Evolutionary conservation across 2,888 invertebrate species (phyloP).

Genomic region (Plemyria rubiginata): DNA sequence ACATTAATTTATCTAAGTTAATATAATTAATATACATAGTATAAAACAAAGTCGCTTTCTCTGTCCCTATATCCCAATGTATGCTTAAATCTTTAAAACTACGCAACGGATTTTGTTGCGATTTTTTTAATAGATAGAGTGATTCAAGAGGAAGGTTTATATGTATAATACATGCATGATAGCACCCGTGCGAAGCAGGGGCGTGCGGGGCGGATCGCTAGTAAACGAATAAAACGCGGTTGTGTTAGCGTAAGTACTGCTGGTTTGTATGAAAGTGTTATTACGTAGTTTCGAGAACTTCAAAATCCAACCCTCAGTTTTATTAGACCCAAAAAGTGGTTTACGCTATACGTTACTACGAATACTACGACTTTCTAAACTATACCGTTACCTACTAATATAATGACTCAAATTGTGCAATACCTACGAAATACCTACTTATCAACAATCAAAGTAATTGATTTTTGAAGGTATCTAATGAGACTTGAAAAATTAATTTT

Average conservation of each 20-base stretch:
- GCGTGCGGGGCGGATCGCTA: no score
- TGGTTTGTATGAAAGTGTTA: background rate
- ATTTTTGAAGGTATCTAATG: slow-evolving; percentile 14
- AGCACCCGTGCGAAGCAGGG: no score
- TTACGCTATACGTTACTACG: background rate
- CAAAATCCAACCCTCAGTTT: background rate
- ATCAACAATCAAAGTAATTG: slow-evolving; percentile 20
- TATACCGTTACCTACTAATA: slow-evolving; percentile 14
- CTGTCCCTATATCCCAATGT: no score
- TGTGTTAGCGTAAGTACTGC: background rate
- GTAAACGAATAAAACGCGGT: background rate
- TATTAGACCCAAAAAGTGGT: background rate
- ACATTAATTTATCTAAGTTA: no score
- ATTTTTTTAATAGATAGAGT: no score
- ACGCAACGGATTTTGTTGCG: no score
- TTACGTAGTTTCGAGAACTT: background rate
- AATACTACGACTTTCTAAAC: background rate
- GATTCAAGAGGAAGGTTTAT: no score
- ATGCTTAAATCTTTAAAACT: no score
- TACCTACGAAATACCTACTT: background rate
- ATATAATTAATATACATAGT: no score
- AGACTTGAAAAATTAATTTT: slow-evolving; percentile 33
- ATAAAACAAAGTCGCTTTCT: no score
- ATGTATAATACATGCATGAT: no score
- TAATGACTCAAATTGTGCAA: slow-evolving; percentile 33